Base-by-base conservation (phyloP, 1,140 invertebrate species). In the Drosophila seguyi region DNA sequence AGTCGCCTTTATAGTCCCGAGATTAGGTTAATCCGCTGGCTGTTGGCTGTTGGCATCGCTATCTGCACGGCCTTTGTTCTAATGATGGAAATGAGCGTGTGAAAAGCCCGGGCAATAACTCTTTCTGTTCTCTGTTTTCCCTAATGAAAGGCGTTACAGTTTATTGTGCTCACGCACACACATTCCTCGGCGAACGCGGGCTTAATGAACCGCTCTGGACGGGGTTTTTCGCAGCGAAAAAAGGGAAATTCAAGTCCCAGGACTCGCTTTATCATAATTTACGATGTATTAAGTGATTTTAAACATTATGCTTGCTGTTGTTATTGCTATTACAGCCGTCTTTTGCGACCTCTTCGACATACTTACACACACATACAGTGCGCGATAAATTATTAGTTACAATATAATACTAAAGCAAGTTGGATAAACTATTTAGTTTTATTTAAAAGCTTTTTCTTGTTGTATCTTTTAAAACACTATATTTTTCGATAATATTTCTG, bases 201-300 rank as follows among this genome's bases (percentile, higher is more conserved):
- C 42, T 85, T 77, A 62, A 71, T 73, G 68, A 81, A 47, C 73
- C 63, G 53, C 53, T 72, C 22, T 29, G 58, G 38, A n/a, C 56
- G 11, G 22, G 3, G n/a, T 25, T 25, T 27, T 10, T 6, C 10
- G 34, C 45, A 50, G 29, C 41, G 61, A 31, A 71, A 88, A 81
- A 73, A 41, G 36, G 63, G 53, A 77, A 69, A 60, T 47, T 50
- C 34, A 57, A 62, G 52, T 53, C 52, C 60, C 73, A 48, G 31
- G 34, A 36, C 73, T 27, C 34, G 69, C 60, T 75, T 84, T 72
- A 80, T 69, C 85, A 90, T 88, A 88, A 88, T 88, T 88, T 88
- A 88, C 85, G 86, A 88, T 79, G 85, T 79, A 88, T 88, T 88
- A 88, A 88, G 85, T 88, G 85, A 90, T 88, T 88, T 88, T 81